Base-by-base conservation (phyloP, 2,888 invertebrate species). In the Coecobrya sp. region DNA sequence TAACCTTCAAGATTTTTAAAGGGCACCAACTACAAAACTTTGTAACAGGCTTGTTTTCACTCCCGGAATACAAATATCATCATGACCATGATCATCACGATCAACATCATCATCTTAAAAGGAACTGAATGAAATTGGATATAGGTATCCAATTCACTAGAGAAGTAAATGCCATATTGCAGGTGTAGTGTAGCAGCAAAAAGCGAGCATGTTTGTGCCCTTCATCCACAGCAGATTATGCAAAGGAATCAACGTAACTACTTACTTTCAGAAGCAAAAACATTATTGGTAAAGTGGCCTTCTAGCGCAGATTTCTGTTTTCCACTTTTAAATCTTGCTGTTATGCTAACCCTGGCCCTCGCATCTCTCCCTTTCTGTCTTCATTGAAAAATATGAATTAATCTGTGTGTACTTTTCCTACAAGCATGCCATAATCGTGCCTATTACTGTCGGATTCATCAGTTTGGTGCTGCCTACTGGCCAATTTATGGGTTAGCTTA, bases 401-500 rank as follows among this genome's bases (percentile, higher is more conserved):
- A 81, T 81, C 81, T 30, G 27, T 27, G 27, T 45, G 52, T 81
- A 55, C 11, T 16, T 30, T 81, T 16, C 52, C 16, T 30, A 2
- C 81, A 55, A 52, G 52, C n/a, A 27, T 10, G 49, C 49, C 22
- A 49, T 79, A 49, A 49, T 79, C 25, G 49, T 79, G 76, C 16
- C 25, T 55, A 30, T 81, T 55, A 81, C 55, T 55, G 55, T 81
- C 55, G 27, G 55, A 81, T 52, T 81, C 81, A 81, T 81, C 81
- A 55, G 81, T 52, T 36, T 52, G 81, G 30, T 81, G 22, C 55
- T 27, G 52, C 52, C 55, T 55, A 10, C 27, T 8, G 0, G 52
- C 81, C 81, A 81, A 81, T 81, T 81, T 81, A 55, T 81, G 81
- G 10, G 52, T 27, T 30, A 55, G 81, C 52, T 81, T 81, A 81